Evolutionary conservation across 2,888 invertebrate species (phyloP).

Genomic region (Lottia gigantea): DNA sequence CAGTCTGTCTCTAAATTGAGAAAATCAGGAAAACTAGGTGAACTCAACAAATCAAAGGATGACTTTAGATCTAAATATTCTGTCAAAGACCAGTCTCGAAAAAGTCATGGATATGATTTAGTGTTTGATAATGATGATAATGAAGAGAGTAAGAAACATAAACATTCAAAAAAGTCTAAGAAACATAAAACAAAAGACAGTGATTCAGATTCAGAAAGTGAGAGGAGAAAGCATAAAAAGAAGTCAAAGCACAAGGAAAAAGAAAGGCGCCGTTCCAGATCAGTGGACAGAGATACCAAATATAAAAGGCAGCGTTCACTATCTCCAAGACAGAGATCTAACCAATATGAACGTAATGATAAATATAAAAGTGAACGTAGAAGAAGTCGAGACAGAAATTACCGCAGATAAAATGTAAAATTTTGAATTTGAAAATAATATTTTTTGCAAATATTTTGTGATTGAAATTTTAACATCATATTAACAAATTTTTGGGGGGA

Average conservation of each 20-base stretch:
- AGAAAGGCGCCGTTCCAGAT: not conserved
- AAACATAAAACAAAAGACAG: constrained; percentile 27
- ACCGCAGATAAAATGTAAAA: not conserved
- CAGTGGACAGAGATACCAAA: constrained; percentile 4
- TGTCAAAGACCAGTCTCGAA: constrained; percentile 47
- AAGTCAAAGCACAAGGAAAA: not conserved
- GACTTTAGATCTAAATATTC: constrained; percentile 41
- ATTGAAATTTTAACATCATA: too few relatives aligned
- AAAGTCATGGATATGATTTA: constrained; percentile 50
- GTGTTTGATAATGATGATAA: constrained; percentile 49
- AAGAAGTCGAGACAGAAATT: constrained; percentile 16
- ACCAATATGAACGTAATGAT: not conserved
- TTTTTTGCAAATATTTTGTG: too few relatives aligned
- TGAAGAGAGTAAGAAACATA: constrained; percentile 34
- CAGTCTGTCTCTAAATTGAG: constrained; percentile 86
- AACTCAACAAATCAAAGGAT: constrained; percentile 29
- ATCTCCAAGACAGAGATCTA: constrained; percentile 18
- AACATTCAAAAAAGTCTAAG: constrained; percentile 31
- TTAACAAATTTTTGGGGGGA: too few relatives aligned
- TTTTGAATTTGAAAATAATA: too few relatives aligned
- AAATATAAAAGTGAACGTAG: constrained; percentile 11
- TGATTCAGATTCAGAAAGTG: constrained; percentile 23
- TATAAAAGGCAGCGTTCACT: constrained; percentile 20
- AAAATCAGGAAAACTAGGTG: constrained; percentile 13
- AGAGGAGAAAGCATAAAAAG: constrained; percentile 21